Evolutionary conservation across 2,888 invertebrate species (phyloP), one percentile per base, ranked within the genome.

Genomic region (Drosophila conformis): DNA sequence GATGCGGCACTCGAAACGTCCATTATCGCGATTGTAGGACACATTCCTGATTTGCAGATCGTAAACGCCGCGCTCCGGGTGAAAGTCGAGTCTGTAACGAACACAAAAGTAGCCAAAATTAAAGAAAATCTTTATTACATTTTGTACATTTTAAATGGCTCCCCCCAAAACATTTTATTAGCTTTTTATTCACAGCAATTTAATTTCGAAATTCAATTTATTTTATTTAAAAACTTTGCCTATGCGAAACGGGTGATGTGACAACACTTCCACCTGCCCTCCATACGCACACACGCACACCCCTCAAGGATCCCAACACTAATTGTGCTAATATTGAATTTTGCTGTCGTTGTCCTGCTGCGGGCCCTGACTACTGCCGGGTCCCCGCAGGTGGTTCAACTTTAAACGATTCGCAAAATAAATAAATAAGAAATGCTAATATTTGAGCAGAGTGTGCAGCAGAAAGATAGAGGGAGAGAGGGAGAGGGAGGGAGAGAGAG

Each of bases 21-120:
- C 98, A 93, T 98, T 98, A 94, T 98, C 98, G 27, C 97, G 95
- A 91, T 96, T 97, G 94, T 98, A 98, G 59, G 97, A 96, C 56
- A 98, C 97, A 92, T 97, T 97, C 78, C 96, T 95, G 90, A 99
- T 98, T 93, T 96, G 95, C 88, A 99, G 94, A 94, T 98, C 98
- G 94, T 98, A 99, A 69, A 95, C 95, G 70, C 98, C 98, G 73
- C 96, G 95, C 69, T 95, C 95, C 49, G 97, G 97, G 79, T 95
- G 95, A 93, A 96, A 96, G 91, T 96, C 96, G 89, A 97, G 94
- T 93, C 97, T 97, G 93, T 80, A 94, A 94, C 71, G 56, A 58
- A 72, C 38, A 57, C 46, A 54, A 52, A 48, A 53, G 33, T n/a
- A 1, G 3, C 7, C 11, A 40, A 40, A 15, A 38, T 42, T 11